Conservation (phyloP, 2,797 vertebrate species). For the Microchirus variegatus region DNA sequence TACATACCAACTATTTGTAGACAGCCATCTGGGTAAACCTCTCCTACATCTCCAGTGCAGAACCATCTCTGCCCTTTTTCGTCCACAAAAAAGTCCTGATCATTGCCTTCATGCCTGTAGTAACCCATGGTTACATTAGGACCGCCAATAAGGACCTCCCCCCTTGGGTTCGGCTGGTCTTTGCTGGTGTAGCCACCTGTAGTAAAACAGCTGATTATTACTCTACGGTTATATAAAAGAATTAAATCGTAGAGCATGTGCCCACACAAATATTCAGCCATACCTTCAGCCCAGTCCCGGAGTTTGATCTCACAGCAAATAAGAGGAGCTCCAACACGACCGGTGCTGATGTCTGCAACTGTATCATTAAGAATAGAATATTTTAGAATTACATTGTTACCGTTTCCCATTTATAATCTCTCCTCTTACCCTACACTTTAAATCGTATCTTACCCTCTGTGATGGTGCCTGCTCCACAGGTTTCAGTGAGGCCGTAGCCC, state of each 20-base stretch:
- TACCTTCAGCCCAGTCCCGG: slow-evolving; percentile 95
- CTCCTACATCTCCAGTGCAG: slow-evolving; percentile 95
- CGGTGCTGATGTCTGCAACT: slow-evolving; percentile 91
- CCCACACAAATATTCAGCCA: slow-evolving; percentile 11
- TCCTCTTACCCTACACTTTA: fast-evolving
- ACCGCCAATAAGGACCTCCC: slow-evolving; percentile 94
- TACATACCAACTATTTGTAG: slow-evolving; percentile 95
- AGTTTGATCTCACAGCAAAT: slow-evolving; percentile 94
- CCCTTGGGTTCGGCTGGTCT: slow-evolving; percentile 93
- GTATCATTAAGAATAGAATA: background rate
- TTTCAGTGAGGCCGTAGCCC: slow-evolving; percentile 96
- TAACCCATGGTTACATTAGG: slow-evolving; percentile 97
- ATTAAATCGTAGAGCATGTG: background rate
- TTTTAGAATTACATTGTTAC: background rate
- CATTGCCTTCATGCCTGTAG: slow-evolving; percentile 85
- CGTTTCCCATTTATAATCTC: background rate
- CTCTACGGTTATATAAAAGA: background rate
- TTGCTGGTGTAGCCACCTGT: slow-evolving; percentile 91
- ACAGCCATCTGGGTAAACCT: slow-evolving; percentile 93
- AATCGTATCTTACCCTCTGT: slow-evolving; percentile 86
- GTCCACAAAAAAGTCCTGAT: slow-evolving; percentile 89
- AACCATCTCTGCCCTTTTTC: slow-evolving; percentile 94
- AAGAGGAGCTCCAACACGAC: slow-evolving; percentile 95
- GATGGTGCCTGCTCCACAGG: slow-evolving; percentile 96
- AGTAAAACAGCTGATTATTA: background rate